Evolutionary conservation across 2,888 invertebrate species (phyloP), one percentile per base, ranked within the genome.

Genomic region (Sphaerophoria taeniata): DNA sequence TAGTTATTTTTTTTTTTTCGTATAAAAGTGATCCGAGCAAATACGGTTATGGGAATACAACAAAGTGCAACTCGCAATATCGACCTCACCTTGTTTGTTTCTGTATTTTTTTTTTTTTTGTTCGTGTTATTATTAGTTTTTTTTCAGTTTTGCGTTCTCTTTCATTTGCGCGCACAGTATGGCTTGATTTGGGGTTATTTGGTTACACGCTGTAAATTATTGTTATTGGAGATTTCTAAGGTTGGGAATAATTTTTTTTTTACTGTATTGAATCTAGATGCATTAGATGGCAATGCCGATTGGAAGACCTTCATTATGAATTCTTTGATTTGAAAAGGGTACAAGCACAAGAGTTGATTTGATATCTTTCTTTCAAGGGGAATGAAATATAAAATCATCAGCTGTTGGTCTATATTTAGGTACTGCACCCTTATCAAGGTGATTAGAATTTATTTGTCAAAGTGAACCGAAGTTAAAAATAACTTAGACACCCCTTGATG

Each of bases 31-130:
- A 12, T 67, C 67, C 67, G 43, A 53, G 34, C 14, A 53, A 39
- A 43, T 67, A 63, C 67, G 67, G 53, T 53, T 76, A 71, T 72
- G 72, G 60, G 82, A 82, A 82, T 72, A 82, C 82, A 72, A 49
- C 55, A 72, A 82, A 82, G 82, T 82, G 82, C 82, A 65, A 45
- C 61, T 45, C 24, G 12, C 65, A 77, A 34, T 55, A 78, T 67
- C 55, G 72, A 61, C 67, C 77, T 67, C 34, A 71, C 77, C 58
- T 72, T 63, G 75, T 63, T 76, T 24, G 24, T 24, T 24, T 24
- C 24, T 24, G 24, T 24, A 24, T 2, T 2, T 24, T 47, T 72
- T 56, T 49, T 47, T 47, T 9, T 43, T 43, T 3, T 9, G 9
- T 5, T 43, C 12, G 9, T 49, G 7, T 34, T 49, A 65, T 49